Evolutionary conservation across 2,888 invertebrate species (phyloP).

Genomic region (Harmothoe impar): DNA sequence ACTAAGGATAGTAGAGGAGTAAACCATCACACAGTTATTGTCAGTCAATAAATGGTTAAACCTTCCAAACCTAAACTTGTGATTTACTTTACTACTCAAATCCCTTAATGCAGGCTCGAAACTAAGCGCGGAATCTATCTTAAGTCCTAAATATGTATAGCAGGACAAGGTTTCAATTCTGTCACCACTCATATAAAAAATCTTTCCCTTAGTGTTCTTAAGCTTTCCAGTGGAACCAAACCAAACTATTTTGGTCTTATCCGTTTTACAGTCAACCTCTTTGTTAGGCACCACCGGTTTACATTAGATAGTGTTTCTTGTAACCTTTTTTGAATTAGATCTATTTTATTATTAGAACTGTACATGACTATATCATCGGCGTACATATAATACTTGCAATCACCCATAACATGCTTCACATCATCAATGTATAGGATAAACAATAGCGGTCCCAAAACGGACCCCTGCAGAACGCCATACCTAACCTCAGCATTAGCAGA

Average conservation of each 20-base stretch:
- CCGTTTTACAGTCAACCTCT: neutral
- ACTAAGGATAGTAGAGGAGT: neutral
- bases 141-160: neutral
- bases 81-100: neutral
- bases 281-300: neutral
- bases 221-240: neutral
- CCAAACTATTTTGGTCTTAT: neutral
- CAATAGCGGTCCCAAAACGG: neutral
- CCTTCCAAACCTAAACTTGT: too few species aligned
- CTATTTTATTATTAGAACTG: neutral
- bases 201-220: neutral
- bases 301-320: neutral
- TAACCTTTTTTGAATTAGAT: neutral
- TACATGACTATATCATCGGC: neutral
- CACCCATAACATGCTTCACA: neutral
- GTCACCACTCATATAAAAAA: neutral
- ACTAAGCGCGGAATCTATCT: neutral
- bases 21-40: neutral
- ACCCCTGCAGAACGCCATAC: neutral
- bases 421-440: neutral
- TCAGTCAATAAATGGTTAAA: neutral
- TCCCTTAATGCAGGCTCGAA: neutral
- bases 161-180: neutral
- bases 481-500: neutral
- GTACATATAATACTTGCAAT: neutral